Conservation (phyloP, 1,140 invertebrate genomes). For the Lycorma delicatula region DNA sequence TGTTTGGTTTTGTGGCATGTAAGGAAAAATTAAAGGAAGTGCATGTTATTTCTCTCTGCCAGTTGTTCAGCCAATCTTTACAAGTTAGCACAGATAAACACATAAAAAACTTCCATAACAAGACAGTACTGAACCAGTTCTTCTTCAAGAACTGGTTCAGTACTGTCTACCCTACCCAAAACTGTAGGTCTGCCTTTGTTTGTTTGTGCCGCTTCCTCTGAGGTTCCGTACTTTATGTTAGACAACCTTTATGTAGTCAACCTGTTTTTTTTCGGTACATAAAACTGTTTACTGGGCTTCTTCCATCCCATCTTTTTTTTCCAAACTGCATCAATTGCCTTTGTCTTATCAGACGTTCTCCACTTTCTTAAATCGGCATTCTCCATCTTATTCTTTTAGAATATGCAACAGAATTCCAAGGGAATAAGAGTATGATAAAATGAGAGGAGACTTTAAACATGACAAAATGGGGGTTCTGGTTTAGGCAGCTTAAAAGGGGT, state of each 20-base stretch:
- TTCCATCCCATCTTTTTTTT: neutral
- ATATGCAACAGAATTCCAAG: neutral
- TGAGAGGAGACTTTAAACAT: too few species aligned
- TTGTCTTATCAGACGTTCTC: neutral
- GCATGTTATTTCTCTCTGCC: neutral
- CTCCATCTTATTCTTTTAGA: neutral
- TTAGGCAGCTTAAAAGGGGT: neutral
- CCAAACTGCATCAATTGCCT: neutral
- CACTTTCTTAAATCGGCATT: neutral
- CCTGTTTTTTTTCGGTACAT: neutral
- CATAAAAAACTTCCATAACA: neutral
- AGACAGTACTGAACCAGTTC: neutral
- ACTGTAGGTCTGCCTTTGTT: neutral
- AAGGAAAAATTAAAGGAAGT: slow-evolving; percentile 12
- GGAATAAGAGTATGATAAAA: neutral
- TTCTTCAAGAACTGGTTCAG: too few species aligned
- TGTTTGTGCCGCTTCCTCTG: neutral
- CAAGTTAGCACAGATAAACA: neutral
- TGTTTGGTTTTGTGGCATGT: slow-evolving; percentile 8
- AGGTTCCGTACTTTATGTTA: neutral
- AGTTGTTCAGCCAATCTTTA: neutral
- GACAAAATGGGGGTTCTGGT: neutral
- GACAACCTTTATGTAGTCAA: neutral
- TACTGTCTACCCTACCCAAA: neutral
- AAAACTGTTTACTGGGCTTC: neutral